phyloP scores from a whole-genome alignment of 2,113 vertebrate genomes.

The Nicator chloris region DNA sequence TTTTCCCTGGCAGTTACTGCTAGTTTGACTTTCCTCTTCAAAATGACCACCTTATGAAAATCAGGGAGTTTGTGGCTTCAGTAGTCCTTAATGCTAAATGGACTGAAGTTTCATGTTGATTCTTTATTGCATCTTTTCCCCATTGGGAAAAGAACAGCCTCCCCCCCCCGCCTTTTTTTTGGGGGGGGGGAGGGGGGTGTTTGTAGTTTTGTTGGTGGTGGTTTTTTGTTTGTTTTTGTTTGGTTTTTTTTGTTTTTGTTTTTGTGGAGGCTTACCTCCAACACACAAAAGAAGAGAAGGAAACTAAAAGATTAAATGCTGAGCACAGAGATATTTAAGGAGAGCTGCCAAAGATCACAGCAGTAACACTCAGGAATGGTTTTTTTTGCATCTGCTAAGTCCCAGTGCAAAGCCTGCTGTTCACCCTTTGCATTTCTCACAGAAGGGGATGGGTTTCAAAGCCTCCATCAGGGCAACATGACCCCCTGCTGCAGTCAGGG shows the following conservation, averaged over 20 bases:
- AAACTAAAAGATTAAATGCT: neutral
- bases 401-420: neutral
- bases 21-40: neutral
- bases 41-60: neutral
- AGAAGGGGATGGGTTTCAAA: neutral
- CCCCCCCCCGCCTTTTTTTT: no score
- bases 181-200: no score
- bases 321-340: neutral
- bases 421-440: neutral
- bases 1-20: neutral
- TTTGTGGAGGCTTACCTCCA: neutral
- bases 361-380: neutral
- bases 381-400: neutral
- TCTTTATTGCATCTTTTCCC: neutral
- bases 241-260: neutral
- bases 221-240: neutral
- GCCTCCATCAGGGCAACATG: neutral
- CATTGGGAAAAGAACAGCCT: neutral
- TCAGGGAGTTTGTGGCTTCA: neutral
- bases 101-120: neutral
- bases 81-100: neutral
- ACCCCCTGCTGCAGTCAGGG: neutral
- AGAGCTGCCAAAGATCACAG: neutral
- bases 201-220: no score
- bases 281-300: neutral